A percentile compares a stretch with the other conserved stretches of the same genome.
These are phyloP conservation scores for Alcis repandata DNA, from an alignment of 2,888 invertebrate species.

Conservation along the genomic window DNA sequence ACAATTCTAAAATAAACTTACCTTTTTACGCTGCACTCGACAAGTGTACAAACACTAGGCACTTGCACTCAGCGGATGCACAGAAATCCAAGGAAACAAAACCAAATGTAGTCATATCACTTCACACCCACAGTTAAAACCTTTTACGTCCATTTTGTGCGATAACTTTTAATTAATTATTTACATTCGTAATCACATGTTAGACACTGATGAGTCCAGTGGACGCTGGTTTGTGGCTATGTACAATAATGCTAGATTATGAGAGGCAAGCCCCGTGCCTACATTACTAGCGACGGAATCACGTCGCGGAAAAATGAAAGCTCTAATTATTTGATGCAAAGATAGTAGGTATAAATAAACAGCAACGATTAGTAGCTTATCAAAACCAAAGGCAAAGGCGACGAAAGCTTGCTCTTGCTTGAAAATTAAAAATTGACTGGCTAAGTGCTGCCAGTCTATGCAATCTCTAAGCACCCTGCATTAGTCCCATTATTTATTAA, in stretches of 20 bases:
- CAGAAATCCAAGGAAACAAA: constrained; percentile 48
- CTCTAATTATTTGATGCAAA: constrained; percentile 35
- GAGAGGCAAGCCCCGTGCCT: not conserved
- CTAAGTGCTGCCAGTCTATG: constrained; percentile 19
- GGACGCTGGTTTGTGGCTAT: constrained; percentile 14
- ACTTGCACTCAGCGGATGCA: constrained; percentile 45
- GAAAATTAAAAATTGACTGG: constrained; percentile 50
- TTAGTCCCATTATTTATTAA: too few species aligned
- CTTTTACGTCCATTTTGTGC: constrained; percentile 78
- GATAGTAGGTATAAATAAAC: constrained; percentile 46
- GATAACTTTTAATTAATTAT: constrained; percentile 71
- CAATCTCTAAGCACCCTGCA: not conserved
- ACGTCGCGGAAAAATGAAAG: constrained; percentile 37
- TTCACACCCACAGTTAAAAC: constrained; percentile 71
- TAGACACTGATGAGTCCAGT: constrained; percentile 50
- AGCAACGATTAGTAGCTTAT: constrained; percentile 43
- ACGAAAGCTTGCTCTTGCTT: constrained; percentile 57
- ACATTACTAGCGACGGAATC: constrained; percentile 59
- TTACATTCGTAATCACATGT: constrained; percentile 80
- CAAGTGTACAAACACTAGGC: constrained; percentile 35
- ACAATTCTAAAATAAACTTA: constrained; percentile 22
- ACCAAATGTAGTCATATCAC: constrained; percentile 61
- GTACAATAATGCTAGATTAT: constrained; percentile 33
- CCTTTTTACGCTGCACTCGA: constrained; percentile 16
- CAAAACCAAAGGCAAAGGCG: constrained; percentile 53